Evolutionary conservation across 2,888 invertebrate genomes (phyloP), one percentile per base, ranked within the genome.

Genomic region (Zonitis immaculata): DNA sequence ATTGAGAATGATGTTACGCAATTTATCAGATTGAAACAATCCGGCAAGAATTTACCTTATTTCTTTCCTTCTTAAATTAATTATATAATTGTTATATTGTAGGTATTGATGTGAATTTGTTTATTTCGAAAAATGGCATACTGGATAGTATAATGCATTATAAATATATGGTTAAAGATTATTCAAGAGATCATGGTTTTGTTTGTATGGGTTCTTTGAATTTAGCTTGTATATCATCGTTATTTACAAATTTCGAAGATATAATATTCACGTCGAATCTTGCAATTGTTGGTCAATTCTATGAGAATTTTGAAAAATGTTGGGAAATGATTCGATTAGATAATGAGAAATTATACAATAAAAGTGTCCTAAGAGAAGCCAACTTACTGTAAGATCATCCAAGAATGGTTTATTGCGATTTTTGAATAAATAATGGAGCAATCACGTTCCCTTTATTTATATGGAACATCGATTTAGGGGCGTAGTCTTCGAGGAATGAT

Each of bases 151-250:
- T 74, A 45, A 70, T 74, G 68, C 74, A 74, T 60, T 65, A 69
- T 47, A 74, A 74, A 61, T 74, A 65, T 57, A 71, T 72, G 43
- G 50, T 74, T 1, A 74, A 74, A 60, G 74, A 74, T 59, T 70
- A 66, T 55, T 7, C 7, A 16, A 47, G 50, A 22, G 54, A 60
- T 32, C 26, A 45, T 47, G 67, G 68, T 12, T 70, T 54, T 56
- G 53, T 72, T 4, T 66, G 63, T 49, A 59, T 61, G 26, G 71
- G 74, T n/a, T 74, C 74, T 3, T 56, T 72, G 56, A 74, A 74
- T 62, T 64, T 73, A 56, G 65, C 66, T 9, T 47, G 54, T 26
- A 52, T 39, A 6, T 46, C 50, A 18, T 66, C 66, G 14, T 63
- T 71, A 47, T 43, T 62, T 25, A 61, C 63, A 25, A 73, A 74